Conservation (phyloP, 23 tunicate genomes). For the Ascidia mentula region DNA sequence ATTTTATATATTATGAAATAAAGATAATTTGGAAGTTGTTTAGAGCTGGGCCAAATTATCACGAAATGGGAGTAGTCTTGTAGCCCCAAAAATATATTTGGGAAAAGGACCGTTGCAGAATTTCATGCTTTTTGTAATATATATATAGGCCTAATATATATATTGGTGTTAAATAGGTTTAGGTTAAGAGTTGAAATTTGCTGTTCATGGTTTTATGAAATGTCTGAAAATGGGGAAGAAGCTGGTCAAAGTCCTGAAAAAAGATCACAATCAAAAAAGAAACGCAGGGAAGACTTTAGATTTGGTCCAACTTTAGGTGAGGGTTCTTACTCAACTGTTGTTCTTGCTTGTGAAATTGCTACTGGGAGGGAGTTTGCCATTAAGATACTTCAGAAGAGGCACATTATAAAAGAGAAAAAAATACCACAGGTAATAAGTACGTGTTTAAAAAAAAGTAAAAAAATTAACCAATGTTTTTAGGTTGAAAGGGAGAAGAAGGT, state of each 20-base stretch:
- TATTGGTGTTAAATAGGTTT: too few species aligned
- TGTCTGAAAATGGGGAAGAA: conserved; percentile 29
- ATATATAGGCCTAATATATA: too few species aligned
- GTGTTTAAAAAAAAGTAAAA: too few species aligned
- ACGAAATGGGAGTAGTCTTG: too few species aligned
- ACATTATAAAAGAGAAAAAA: conserved; percentile 87
- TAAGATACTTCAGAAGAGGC: conserved; percentile 69
- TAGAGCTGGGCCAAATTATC: too few species aligned
- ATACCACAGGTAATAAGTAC: conserved; percentile 62
- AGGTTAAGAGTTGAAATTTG: too few species aligned
- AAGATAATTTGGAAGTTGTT: neutral
- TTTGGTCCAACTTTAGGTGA: conserved; percentile 90
- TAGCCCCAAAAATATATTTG: too few species aligned
- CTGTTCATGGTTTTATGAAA: neutral
- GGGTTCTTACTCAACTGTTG: conserved; percentile 92
- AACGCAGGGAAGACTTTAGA: conserved; percentile 54
- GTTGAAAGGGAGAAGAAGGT: conserved; percentile 88
- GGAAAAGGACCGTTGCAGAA: too few species aligned
- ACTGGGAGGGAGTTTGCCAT: conserved; percentile 82
- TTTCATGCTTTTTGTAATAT: too few species aligned
- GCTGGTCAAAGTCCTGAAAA: neutral
- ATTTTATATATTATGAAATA: neutral
- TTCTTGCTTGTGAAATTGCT: conserved; percentile 56
- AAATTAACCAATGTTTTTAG: conserved; percentile 16
- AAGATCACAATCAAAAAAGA: conserved; percentile 42